Evolutionary conservation across 2,888 invertebrate genomes (phyloP), one percentile per base, ranked within the genome.

Genomic region (Temnothorax ravouxi): DNA sequence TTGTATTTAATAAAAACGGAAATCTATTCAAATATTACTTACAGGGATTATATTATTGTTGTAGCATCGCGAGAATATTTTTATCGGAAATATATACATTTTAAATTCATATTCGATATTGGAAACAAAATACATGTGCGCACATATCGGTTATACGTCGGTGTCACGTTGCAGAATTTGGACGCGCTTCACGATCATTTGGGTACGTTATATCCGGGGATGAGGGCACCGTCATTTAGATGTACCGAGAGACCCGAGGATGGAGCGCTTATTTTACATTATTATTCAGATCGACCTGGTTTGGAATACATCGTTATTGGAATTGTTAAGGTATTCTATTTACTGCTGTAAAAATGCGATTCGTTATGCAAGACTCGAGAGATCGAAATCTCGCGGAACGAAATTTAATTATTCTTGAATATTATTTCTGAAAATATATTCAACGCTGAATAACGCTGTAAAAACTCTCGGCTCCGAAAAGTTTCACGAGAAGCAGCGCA

Each of bases 301-400:
- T 95, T 99, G 90, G 99, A 99, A 94, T 97, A 98, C 92, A 99
- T 99, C 93, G 99, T 99, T 86, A 99, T 99, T 93, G 99, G 99
- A 44, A 99, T 99, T 90, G 99, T 99, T 3, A 98, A 99, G 97
- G 98, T 98, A 95, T 92, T 91, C 21, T 5, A 77, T 77, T 76
- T 67, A 9, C 1, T n/a, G 9, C 21, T 13, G n/a, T 67, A 29
- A 67, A 77, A 77, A 41, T 77, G 13, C 6, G 13, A 54, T 67
- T 34, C 21, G 13, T 77, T 77, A 54, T 77, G 41, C 41, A 25
- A n/a, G 18, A 61, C 4, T 29, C 13, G 38, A 52, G 15, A 75
- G n/a, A 52, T 50, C n/a, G 13, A 76, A 41, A 41, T 77, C 6
- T 77, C 6, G 29, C 25, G 44, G 6, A n/a, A 44, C n/a, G 3